Conservation (phyloP, 2,113 vertebrate species). For the Phylloscopus trochiloides region DNA sequence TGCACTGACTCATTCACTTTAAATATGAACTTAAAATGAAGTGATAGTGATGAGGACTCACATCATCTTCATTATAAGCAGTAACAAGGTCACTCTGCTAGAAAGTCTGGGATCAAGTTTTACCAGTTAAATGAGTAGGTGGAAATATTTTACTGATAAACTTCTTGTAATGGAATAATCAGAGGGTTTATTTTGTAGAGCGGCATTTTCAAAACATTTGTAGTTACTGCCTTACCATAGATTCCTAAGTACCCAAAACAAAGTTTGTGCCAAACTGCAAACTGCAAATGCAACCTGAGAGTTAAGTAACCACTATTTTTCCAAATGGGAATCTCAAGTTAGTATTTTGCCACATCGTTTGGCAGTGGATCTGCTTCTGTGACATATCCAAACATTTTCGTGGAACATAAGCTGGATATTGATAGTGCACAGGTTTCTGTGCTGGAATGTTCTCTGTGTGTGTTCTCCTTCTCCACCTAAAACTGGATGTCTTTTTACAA, state of each 20-base stretch:
- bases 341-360: neutral
- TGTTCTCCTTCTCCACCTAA: neutral
- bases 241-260: neutral
- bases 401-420: neutral
- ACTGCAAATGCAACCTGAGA: neutral
- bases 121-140: neutral
- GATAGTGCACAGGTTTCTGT: fast-evolving
- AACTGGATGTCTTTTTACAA: neutral
- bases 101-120: neutral
- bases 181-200: neutral
- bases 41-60: neutral
- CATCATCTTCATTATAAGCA: neutral
- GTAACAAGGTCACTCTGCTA: neutral
- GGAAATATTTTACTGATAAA: neutral
- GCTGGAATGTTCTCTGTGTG: neutral
- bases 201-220: neutral
- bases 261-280: neutral
- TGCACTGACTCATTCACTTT: neutral
- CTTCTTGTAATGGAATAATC: neutral
- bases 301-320: neutral
- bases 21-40: neutral
- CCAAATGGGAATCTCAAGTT: neutral
- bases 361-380: neutral
- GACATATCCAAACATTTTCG: neutral
- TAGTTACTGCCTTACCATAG: neutral